These are phyloP conservation scores for silkworm (Bombyx mori) DNA, from an alignment of 1,140 invertebrate species.

Conservation along the genomic window DNA sequence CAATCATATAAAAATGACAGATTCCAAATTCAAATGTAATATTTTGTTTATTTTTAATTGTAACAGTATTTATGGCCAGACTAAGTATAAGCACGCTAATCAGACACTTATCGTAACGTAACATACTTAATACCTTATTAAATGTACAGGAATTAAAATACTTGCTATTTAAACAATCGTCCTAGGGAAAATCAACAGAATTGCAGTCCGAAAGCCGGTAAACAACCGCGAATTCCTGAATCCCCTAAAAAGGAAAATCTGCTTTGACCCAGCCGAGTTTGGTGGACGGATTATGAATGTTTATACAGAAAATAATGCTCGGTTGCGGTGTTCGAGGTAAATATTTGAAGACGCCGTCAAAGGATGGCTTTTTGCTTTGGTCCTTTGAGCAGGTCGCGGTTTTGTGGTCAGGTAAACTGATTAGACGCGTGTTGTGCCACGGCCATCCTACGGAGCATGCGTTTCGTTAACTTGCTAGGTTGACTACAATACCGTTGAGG, in stretches of 20 bases:
- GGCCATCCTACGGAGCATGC: background rate
- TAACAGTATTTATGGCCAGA: no score
- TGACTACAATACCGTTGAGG: no score
- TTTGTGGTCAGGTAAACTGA: slow-evolving; percentile 59
- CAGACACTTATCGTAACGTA: no score
- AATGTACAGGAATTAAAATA: no score
- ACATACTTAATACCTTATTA: no score
- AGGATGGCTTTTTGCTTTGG: slow-evolving; percentile 56
- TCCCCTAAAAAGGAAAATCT: slow-evolving; percentile 16
- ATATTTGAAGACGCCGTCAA: slow-evolving; percentile 66
- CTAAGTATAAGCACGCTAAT: no score
- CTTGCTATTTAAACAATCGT: no score
- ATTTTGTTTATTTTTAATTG: no score
- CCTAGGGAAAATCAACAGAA: no score
- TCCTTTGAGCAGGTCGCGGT: slow-evolving; percentile 54
- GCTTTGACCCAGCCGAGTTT: slow-evolving; percentile 27
- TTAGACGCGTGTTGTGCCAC: slow-evolving; percentile 26
- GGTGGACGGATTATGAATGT: slow-evolving; percentile 57
- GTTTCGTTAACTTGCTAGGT: no score
- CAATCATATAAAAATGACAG: no score
- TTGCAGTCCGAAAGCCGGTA: background rate
- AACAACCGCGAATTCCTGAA: slow-evolving; percentile 6
- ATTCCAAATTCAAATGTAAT: no score
- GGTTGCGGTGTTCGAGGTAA: slow-evolving; percentile 52
- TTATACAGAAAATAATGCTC: slow-evolving; percentile 65